Evolutionary conservation across 2,797 vertebrate genomes (phyloP).

Genomic region (Anabas testudineus): DNA sequence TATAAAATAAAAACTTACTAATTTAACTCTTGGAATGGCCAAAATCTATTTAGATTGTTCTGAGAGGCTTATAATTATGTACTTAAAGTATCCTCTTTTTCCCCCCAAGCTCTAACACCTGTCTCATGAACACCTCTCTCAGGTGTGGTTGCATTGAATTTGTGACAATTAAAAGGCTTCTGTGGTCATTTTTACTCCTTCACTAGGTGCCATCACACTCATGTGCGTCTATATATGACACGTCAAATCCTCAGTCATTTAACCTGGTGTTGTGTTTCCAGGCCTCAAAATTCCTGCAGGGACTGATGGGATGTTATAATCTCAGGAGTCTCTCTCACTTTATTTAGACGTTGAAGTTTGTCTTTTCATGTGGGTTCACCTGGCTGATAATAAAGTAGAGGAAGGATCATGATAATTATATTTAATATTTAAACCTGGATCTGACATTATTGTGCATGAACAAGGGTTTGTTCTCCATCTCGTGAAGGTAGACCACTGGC

Average conservation of each 20-base stretch:
- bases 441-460: neutral
- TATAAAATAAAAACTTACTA: neutral
- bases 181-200: constrained; percentile 47
- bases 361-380: neutral
- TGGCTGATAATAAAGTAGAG: neutral
- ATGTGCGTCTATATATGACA: constrained; percentile 73
- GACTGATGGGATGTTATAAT: constrained; percentile 66
- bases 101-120: neutral
- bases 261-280: constrained; percentile 74
- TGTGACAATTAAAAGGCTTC: constrained; percentile 48
- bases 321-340: constrained; percentile 58
- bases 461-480: neutral
- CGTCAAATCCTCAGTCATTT: constrained; percentile 75
- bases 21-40: no score
- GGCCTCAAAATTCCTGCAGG: constrained; percentile 69
- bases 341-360: constrained; percentile 67
- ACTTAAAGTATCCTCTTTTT: neutral
- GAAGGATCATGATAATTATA: no score
- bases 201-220: constrained; percentile 49
- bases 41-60: neutral
- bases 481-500: neutral
- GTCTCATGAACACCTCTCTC: constrained; percentile 11
- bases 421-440: no score
- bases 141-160: constrained; percentile 10
- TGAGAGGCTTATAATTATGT: neutral